Percentiles rank a stretch among this genome's conserved stretches.
phyloP scores from a whole-genome alignment of 2,113 vertebrate genomes.

The Otolemur garnettii region DNA sequence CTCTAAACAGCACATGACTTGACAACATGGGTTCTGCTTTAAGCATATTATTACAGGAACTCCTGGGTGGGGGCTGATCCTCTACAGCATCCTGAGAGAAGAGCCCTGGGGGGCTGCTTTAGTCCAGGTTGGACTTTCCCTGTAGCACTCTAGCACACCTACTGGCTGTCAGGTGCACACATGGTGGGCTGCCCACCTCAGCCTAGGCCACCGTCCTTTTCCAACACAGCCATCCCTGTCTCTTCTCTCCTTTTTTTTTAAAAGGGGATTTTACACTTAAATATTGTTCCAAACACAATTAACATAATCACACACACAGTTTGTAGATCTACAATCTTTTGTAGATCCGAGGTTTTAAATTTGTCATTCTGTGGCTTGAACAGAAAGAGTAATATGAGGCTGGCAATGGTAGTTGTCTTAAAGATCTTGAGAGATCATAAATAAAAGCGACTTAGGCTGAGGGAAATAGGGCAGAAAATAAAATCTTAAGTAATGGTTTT shows the following conservation, averaged over 20 bases:
- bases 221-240: not conserved
- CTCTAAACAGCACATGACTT: not conserved
- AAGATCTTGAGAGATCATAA: constrained; percentile 38
- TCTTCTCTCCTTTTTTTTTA: not conserved
- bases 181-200: too few relatives aligned
- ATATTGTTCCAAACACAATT: constrained; percentile 43
- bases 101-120: not conserved
- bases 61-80: too few relatives aligned
- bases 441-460: not conserved
- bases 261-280: constrained; percentile 13
- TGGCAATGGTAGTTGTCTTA: not conserved
- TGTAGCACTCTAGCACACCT: fast-evolving
- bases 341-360: not conserved
- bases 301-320: not conserved
- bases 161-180: fast-evolving
- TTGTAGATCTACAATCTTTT: not conserved
- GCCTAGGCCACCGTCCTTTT: not conserved
- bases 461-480: constrained; percentile 8
- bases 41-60: too few relatives aligned
- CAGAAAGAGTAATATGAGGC: not conserved
- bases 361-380: not conserved
- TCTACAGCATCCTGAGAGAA: not conserved
- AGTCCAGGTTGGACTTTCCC: not conserved
- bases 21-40: too few relatives aligned
- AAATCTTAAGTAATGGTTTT: not conserved